phyloP scores from a whole-genome alignment of 2,888 invertebrate genomes.

The Tridacna gigas region DNA sequence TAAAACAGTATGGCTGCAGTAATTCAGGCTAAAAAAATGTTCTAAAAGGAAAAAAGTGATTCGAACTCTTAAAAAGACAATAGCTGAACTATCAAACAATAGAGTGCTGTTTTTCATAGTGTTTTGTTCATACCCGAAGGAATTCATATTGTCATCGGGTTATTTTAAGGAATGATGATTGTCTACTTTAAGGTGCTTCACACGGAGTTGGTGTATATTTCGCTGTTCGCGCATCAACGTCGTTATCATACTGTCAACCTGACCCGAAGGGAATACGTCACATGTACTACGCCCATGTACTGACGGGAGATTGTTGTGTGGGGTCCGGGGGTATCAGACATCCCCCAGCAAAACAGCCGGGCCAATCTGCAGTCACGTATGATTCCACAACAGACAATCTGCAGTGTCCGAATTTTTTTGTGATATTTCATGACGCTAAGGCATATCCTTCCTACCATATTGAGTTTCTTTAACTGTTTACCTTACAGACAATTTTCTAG shows the following conservation, averaged over 20 bases:
- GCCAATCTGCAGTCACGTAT: constrained; percentile 4
- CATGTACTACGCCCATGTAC: constrained; percentile 44
- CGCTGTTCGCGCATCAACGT: constrained; percentile 35
- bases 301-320: constrained; percentile 49
- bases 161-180: too few species aligned
- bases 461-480: not conserved
- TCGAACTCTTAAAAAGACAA: too few species aligned
- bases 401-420: constrained; percentile 43
- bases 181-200: constrained; percentile 30
- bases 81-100: too few species aligned
- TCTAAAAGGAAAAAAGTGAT: too few species aligned
- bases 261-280: constrained; percentile 39
- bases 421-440: constrained; percentile 57
- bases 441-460: constrained; percentile 49
- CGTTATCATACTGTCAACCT: constrained; percentile 34
- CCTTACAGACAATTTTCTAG: too few species aligned
- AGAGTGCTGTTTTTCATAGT: too few species aligned
- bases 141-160: too few species aligned
- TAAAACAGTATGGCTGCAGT: too few species aligned
- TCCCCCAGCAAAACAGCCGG: constrained; percentile 29
- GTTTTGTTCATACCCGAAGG: too few species aligned
- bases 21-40: too few species aligned
- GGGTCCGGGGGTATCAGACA: not conserved
- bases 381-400: constrained; percentile 54
- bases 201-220: constrained; percentile 50